phyloP scores from a whole-genome alignment of 2,888 invertebrate species.

The Chironomus tentans region DNA sequence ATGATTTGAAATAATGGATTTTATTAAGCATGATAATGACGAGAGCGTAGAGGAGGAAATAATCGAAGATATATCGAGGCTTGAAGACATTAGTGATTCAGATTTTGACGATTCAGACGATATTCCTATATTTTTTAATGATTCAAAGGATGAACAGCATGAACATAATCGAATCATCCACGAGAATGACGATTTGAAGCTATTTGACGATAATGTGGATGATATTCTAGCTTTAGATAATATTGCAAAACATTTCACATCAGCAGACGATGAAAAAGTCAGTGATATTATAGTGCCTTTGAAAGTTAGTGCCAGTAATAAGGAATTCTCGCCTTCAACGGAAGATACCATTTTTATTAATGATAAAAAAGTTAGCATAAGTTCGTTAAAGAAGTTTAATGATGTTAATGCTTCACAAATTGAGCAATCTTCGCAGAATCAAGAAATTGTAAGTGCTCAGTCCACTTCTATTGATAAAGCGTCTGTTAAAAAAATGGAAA shows the following conservation, averaged over 20 bases:
- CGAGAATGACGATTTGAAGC: slow-evolving; percentile 31
- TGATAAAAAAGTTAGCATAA: slow-evolving; percentile 28
- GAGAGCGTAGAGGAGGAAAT: slow-evolving; percentile 39
- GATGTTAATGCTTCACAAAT: neutral
- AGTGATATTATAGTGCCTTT: slow-evolving; percentile 16
- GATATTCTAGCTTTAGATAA: slow-evolving; percentile 36
- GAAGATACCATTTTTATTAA: slow-evolving; percentile 29
- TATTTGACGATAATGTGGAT: slow-evolving; percentile 34
- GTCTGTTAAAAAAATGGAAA: slow-evolving; percentile 39
- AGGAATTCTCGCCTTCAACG: slow-evolving; percentile 19
- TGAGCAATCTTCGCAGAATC: too few relatives aligned
- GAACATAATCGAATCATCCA: slow-evolving; percentile 29
- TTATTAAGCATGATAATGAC: neutral
- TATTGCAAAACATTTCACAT: slow-evolving; percentile 39
- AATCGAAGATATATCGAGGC: slow-evolving; percentile 38
- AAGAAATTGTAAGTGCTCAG: neutral
- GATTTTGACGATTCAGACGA: slow-evolving; percentile 19
- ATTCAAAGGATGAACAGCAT: slow-evolving; percentile 11
- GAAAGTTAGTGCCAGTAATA: neutral
- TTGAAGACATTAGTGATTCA: slow-evolving; percentile 35
- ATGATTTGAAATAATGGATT: slow-evolving; percentile 14
- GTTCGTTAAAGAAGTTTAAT: slow-evolving; percentile 26
- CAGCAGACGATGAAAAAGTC: slow-evolving; percentile 25
- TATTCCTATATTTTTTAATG: slow-evolving; percentile 20
- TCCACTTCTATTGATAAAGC: slow-evolving; percentile 20